phyloP scores from a whole-genome alignment of 2,113 vertebrate genomes.

The Ariopsis seemanni region DNA sequence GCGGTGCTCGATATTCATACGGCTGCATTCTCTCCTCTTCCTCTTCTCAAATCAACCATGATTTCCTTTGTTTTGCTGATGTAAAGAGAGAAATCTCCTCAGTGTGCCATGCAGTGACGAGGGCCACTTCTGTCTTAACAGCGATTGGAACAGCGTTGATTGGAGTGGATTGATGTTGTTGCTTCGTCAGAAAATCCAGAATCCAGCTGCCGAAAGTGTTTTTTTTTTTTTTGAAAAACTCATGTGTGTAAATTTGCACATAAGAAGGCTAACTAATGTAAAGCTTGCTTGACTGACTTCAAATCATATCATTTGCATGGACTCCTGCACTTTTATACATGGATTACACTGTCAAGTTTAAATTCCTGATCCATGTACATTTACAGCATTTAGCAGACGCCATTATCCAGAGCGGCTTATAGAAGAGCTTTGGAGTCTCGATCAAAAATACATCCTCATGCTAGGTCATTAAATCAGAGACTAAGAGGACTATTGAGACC shows the following conservation, averaged over 20 bases:
- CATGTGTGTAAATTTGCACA: neutral
- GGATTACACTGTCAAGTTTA: neutral
- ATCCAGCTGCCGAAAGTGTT: neutral
- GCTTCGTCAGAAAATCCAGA: neutral
- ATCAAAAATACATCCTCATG: too few relatives aligned
- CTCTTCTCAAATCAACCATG: neutral
- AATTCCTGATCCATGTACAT: neutral
- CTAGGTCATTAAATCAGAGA: too few relatives aligned
- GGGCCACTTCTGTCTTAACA: too few relatives aligned
- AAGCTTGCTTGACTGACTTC: neutral
- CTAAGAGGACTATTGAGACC: too few relatives aligned
- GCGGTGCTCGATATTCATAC: neutral
- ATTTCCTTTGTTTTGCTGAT: neutral
- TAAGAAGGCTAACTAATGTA: neutral
- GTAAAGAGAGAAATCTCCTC: neutral
- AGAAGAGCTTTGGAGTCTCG: too few relatives aligned
- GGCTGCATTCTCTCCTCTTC: neutral
- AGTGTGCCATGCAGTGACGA: neutral
- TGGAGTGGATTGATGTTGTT: neutral
- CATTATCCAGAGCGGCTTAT: too few relatives aligned
- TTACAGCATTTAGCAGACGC: neutral
- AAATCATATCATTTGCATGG: neutral
- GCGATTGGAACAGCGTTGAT: too few relatives aligned
- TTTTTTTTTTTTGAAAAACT: neutral
- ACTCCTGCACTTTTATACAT: neutral